phyloP scores from a whole-genome alignment of 2,797 vertebrate species.

The Argentina silus region DNA sequence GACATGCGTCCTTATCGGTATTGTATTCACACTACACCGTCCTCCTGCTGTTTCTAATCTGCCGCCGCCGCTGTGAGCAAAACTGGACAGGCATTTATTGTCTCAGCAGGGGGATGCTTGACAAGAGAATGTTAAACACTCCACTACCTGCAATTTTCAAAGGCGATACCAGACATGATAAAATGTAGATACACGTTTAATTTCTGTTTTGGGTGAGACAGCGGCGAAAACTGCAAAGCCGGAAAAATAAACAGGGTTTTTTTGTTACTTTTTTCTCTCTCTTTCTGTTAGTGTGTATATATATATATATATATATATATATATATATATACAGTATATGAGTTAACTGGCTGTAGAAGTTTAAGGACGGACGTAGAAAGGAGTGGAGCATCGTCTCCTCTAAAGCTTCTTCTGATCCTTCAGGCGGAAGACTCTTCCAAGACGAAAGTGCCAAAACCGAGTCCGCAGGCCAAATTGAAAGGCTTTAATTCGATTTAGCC shows the following conservation, averaged over 20 bases:
- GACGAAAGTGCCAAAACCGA: slow-evolving; percentile 41
- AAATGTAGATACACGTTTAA: slow-evolving; percentile 81
- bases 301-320: too few relatives aligned
- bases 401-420: slow-evolving; percentile 33
- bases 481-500: slow-evolving; percentile 60
- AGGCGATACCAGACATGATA: slow-evolving; percentile 89
- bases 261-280: slow-evolving; percentile 33
- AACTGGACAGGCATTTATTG: slow-evolving; percentile 99
- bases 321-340: slow-evolving; percentile 32
- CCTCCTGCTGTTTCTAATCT: slow-evolving; percentile 99
- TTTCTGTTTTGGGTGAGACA: slow-evolving; percentile 60
- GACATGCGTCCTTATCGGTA: slow-evolving; percentile 93
- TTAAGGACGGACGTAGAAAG: slow-evolving; percentile 2
- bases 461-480: slow-evolving; percentile 48
- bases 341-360: slow-evolving; percentile 11
- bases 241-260: slow-evolving; percentile 43
- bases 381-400: slow-evolving; percentile 15
- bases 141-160: slow-evolving; percentile 87
- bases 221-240: slow-evolving; percentile 34
- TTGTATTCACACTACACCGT: slow-evolving; percentile 89
- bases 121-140: slow-evolving; percentile 96
- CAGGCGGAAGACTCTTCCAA: slow-evolving; percentile 33
- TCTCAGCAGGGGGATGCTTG: slow-evolving; percentile 93
- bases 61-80: slow-evolving; percentile 93
- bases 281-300: neutral